Base-by-base conservation (phyloP, 2,797 vertebrate genomes). In the Spondyliosoma cantharus region DNA sequence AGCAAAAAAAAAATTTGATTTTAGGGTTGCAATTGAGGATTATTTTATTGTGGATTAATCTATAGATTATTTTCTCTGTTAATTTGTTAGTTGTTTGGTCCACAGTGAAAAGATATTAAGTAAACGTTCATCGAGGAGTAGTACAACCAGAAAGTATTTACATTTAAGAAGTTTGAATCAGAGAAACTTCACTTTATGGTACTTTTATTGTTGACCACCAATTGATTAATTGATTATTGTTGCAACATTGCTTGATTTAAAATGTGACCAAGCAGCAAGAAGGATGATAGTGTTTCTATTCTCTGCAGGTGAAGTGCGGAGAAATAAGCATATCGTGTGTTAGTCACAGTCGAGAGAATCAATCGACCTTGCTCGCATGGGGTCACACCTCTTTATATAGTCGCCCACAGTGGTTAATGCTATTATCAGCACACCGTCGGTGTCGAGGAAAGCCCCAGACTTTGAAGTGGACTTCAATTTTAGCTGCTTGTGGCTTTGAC, bases 381-480 rank as follows among this genome's bases (percentile, higher is more conserved):
- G 80, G 80, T 90, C 66, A 82, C 76, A 78, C 76, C 78, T 84
- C 62, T 87, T 81, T 67, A 86, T 79, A 72, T 77, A 77, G 87
- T 53, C 16, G 56, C 66, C 67, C 70, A 32, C 53, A 27, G 68
- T 69, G 63, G 72, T 78, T 89, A 81, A 86, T 84, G 76, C 80
- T 93, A 87, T 93, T 93, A 90, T 89, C 78, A 80, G 89, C 74
- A 32, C 78, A 73, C 53, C 25, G 78, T 27, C 71, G 74, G 80
- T 82, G 80, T 81, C 67, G 76, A 85, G 80, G 81, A 93, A 91
- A 90, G 86, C 86, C 85, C 81, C 76, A 70, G 54, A 64, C 88
- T 92, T 92, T 92, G 89, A 93, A 87, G 86, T 84, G 76, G 76
- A 84, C 82, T 84, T 80, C 86, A 90, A 73, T 79, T 93, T 91